These are phyloP conservation scores for Merops nubicus DNA, from an alignment of 2,113 vertebrate genomes.

Conservation along the genomic window DNA sequence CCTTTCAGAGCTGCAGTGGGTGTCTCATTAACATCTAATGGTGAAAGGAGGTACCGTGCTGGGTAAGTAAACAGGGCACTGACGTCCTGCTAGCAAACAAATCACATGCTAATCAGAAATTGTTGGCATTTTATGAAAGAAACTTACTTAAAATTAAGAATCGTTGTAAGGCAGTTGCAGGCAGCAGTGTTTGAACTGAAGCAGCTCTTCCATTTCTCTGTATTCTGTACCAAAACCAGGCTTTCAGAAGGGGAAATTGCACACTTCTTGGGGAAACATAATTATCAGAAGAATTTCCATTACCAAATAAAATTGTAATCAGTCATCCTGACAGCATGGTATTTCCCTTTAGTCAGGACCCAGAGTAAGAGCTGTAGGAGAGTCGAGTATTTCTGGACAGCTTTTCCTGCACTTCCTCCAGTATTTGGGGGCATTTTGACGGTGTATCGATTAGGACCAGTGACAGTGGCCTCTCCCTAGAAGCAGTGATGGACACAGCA, in stretches of 20 bases:
- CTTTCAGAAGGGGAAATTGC: not conserved
- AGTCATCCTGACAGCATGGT: not conserved
- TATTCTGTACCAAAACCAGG: not conserved
- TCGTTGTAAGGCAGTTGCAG: not conserved
- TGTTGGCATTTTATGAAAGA: not conserved
- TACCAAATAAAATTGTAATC: conserved; percentile 13
- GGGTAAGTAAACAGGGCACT: not conserved
- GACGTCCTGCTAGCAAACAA: not conserved
- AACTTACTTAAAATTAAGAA: not conserved
- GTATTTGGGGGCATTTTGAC: not conserved
- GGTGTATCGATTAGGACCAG: not conserved
- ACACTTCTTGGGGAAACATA: not conserved
- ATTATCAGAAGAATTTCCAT: not conserved
- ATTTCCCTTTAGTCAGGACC: not conserved
- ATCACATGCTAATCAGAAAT: not conserved
- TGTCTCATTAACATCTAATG: not conserved
- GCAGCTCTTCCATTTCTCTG: not conserved
- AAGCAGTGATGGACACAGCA: not conserved
- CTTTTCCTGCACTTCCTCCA: not conserved
- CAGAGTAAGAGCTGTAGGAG: not conserved
- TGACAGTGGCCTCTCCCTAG: not conserved
- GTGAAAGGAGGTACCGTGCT: not conserved
- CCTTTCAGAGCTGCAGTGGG: not conserved
- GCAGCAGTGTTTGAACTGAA: not conserved
- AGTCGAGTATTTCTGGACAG: not conserved